phyloP scores from a whole-genome alignment of 30 jellyfish, hydroid and myxozoan species.

The Rhopilema esculentum region DNA sequence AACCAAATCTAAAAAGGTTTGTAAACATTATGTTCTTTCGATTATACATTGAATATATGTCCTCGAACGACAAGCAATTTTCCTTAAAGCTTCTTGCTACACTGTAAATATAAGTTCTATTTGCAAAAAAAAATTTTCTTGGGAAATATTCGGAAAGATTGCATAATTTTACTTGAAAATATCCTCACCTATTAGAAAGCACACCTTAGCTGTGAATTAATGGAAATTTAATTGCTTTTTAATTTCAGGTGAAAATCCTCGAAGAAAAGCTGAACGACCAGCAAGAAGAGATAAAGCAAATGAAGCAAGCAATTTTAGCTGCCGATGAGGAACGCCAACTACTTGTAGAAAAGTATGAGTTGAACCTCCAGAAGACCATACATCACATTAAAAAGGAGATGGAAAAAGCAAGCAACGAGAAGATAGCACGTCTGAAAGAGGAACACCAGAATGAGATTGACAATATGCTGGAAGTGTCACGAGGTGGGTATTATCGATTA shows the following conservation, averaged over 20 bases:
- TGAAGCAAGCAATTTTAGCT: constrained; percentile 19
- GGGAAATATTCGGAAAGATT: too few species aligned
- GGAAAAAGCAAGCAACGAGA: constrained; percentile 31
- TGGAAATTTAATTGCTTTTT: too few species aligned
- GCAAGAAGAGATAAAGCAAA: constrained; percentile 35
- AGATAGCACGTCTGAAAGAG: constrained; percentile 33
- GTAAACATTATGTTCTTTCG: not conserved
- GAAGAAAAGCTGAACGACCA: constrained; percentile 30
- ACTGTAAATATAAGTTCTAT: too few species aligned
- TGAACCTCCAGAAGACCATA: constrained; percentile 52
- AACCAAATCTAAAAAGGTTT: constrained; percentile 31
- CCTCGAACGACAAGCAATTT: too few species aligned
- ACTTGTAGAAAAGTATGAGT: constrained; percentile 27
- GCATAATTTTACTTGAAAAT: too few species aligned
- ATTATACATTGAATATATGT: not conserved
- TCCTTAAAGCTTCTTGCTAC: too few species aligned
- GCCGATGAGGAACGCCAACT: constrained; percentile 39
- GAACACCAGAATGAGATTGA: constrained; percentile 75
- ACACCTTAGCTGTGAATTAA: not conserved
- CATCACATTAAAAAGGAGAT: constrained; percentile 57
- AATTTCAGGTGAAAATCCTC: not conserved
- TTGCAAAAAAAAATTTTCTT: too few species aligned
- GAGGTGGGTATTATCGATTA: constrained; percentile 19
- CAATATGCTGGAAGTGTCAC: constrained; percentile 62
- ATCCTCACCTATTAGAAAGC: too few species aligned